Conservation (phyloP, 2,888 invertebrate species). For the Creontiades dilutus region DNA sequence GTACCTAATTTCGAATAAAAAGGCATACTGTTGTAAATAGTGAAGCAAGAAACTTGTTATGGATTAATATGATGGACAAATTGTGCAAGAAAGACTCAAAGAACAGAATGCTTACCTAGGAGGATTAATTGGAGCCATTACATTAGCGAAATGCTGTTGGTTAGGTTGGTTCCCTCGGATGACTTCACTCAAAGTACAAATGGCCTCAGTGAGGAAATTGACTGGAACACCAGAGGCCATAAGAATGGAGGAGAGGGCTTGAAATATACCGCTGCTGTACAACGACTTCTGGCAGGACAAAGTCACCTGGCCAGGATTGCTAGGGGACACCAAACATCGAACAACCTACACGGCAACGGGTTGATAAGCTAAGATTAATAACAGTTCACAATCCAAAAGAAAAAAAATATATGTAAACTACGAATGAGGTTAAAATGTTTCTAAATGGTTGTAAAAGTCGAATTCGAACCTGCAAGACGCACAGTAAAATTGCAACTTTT, state of each 20-base stretch:
- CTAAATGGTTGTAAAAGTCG: neutral
- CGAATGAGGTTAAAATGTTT: too few relatives aligned
- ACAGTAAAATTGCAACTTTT: slow-evolving; percentile 95
- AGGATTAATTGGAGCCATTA: slow-evolving; percentile 95
- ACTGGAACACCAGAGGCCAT: slow-evolving; percentile 98
- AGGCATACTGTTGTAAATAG: too few relatives aligned
- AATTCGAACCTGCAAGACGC: slow-evolving; percentile 87
- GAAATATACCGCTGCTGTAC: slow-evolving; percentile 89
- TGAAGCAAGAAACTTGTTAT: too few relatives aligned
- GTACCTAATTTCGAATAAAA: too few relatives aligned
- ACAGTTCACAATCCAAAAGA: neutral
- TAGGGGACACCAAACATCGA: slow-evolving; percentile 94
- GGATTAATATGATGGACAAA: too few relatives aligned
- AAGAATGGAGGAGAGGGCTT: slow-evolving; percentile 91
- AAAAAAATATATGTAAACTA: neutral
- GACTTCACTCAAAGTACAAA: slow-evolving; percentile 95
- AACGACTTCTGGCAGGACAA: slow-evolving; percentile 92
- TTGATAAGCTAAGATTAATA: neutral
- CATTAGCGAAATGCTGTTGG: slow-evolving; percentile 93
- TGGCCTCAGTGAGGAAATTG: slow-evolving; percentile 96
- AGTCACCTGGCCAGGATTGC: slow-evolving; percentile 90
- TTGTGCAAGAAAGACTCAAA: too few relatives aligned
- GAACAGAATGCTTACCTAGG: slow-evolving; percentile 81
- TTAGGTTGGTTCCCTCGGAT: slow-evolving; percentile 93
- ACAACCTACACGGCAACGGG: slow-evolving; percentile 79